phyloP scores from a whole-genome alignment of 2,113 vertebrate genomes.

The Seriola aureovittata region DNA sequence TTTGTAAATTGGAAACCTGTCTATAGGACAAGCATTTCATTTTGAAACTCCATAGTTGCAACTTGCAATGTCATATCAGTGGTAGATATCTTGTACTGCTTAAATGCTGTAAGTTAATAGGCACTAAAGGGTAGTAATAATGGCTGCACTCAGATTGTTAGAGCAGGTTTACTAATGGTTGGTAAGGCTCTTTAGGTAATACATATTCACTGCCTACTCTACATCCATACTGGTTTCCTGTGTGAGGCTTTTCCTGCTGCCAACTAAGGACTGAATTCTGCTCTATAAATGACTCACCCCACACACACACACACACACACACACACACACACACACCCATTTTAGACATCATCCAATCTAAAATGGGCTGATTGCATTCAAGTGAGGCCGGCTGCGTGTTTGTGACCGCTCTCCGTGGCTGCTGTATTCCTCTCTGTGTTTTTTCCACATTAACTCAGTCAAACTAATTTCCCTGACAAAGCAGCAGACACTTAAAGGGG shows the following conservation, averaged over 20 bases:
- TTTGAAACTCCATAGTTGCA: not conserved
- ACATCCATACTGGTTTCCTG: not conserved
- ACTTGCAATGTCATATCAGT: not conserved
- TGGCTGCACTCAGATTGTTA: not conserved
- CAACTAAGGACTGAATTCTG: not conserved
- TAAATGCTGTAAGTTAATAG: not conserved
- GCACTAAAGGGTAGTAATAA: slow-evolving; percentile 7
- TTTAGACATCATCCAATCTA: slow-evolving; percentile 38
- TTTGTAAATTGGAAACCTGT: no score
- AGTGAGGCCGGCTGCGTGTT: slow-evolving; percentile 39
- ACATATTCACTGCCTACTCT: slow-evolving; percentile 3
- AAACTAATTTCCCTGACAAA: slow-evolving; percentile 43
- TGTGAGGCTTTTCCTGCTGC: not conserved
- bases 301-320: slow-evolving; percentile 2
- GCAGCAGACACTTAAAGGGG: slow-evolving; percentile 14
- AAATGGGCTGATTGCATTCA: slow-evolving; percentile 58
- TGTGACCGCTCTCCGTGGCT: slow-evolving; percentile 25
- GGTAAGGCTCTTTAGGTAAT: not conserved
- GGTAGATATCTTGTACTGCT: not conserved
- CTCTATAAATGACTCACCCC: slow-evolving; percentile 13
- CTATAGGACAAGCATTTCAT: not conserved
- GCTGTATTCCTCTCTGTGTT: slow-evolving; percentile 46
- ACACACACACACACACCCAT: slow-evolving; percentile 11
- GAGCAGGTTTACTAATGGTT: not conserved
- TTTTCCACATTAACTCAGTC: slow-evolving; percentile 77